Evolutionary conservation across 2,797 vertebrate species (phyloP), one percentile per base, ranked within the genome.

Genomic region (Sebastes goodei): DNA sequence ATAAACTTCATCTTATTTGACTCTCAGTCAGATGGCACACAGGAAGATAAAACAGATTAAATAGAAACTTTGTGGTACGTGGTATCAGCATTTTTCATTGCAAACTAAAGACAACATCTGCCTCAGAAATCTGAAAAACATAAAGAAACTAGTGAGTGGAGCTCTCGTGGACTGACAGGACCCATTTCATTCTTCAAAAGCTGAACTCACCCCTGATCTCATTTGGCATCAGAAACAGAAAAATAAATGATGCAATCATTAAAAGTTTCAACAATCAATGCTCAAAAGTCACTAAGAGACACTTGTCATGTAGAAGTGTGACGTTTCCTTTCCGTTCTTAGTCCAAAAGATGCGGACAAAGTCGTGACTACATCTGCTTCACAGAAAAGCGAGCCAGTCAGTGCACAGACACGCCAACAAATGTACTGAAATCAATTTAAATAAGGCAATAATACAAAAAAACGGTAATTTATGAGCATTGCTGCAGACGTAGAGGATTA

Each of bases 351-450:
- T 69, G 64, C 7, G 38, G 42, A 74, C 42, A 63, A 76, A 78
- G 21, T 71, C 78, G 86, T 88, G 88, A 77, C 77, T 85, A 78
- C 76, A 66, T 82, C 64, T 78, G 67, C 71, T 62, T 72, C 10
- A 49, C 53, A 73, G 53, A 81, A 63, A 74, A 72, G 71, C 33
- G 59, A 71, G 73, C 60, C 23, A 66, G 32, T 20, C 21, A 29
- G 42, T 4, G n/a, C 14, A 10, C 23, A 61, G 17, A 71, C 59
- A 33, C 35, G 59, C 56, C 4, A 32, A n/a, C 32, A 61, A 42
- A 42, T 42, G 12, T 12, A 20, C 14, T 60, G 10, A 62, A 71
- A 78, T 20, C 2, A 67, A 80, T 63, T 12, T 32, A 55, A 76
- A 82, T 78, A 71, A 79, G 60, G 62, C 71, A 78, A 87, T 10